Evolutionary conservation across 2,797 vertebrate genomes (phyloP).

Genomic region (Bovichtus diacanthus): DNA sequence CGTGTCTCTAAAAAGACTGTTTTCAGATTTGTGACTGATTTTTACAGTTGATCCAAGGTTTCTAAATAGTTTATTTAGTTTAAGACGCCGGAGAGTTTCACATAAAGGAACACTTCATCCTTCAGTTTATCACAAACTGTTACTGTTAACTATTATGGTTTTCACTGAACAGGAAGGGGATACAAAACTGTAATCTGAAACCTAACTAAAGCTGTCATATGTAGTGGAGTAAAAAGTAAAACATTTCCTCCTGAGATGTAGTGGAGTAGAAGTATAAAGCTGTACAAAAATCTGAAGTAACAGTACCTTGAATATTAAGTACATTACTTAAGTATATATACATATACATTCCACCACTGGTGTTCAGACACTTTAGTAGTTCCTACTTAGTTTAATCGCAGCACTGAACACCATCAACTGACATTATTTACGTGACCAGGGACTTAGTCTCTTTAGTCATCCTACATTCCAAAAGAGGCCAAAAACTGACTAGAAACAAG

Average conservation of each 20-base stretch:
- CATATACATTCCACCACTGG: not conserved
- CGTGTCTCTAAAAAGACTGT: too few relatives aligned
- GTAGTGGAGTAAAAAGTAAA: not conserved
- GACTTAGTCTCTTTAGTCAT: slow-evolving; percentile 4
- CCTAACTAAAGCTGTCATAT: not conserved
- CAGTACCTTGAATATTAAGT: not conserved
- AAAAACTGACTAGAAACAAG: slow-evolving; percentile 42
- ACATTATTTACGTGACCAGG: slow-evolving; percentile 3
- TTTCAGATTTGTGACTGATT: too few relatives aligned
- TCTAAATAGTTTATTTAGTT: too few relatives aligned
- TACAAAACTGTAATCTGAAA: not conserved
- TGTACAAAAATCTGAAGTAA: not conserved
- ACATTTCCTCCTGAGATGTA: not conserved
- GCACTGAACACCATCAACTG: not conserved
- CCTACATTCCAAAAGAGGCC: slow-evolving; percentile 43
- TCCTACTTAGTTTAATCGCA: not conserved
- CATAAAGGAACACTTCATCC: too few relatives aligned
- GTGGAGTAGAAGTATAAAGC: not conserved
- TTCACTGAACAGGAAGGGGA: not conserved
- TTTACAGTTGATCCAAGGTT: too few relatives aligned
- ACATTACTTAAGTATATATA: not conserved
- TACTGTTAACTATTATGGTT: not conserved
- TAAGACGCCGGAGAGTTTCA: too few relatives aligned
- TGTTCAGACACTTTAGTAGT: not conserved
- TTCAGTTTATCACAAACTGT: too few relatives aligned